Evolutionary conservation across 2,113 vertebrate species (phyloP).

Genomic region (Microtus montanus): DNA sequence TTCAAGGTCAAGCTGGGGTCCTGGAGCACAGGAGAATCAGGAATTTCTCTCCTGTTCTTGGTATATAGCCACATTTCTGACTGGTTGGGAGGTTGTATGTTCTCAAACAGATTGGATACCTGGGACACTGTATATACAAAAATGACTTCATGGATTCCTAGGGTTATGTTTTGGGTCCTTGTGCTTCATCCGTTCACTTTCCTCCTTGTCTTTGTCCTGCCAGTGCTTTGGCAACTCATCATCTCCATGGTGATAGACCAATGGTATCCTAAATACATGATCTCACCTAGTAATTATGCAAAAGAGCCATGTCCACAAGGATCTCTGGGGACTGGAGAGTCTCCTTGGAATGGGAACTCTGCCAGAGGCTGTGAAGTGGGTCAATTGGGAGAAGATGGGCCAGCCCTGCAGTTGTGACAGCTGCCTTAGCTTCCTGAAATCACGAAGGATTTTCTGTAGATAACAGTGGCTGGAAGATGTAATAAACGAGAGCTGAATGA

Average conservation of each 20-base stretch:
- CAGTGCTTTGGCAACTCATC: constrained; percentile 61
- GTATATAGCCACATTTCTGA: background rate
- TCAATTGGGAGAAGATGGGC: background rate
- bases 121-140: background rate
- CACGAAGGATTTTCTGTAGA: background rate
- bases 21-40: background rate
- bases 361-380: constrained; percentile 1
- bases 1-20: background rate
- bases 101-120: constrained; percentile 17
- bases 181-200: constrained; percentile 63
- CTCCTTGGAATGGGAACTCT: constrained; percentile 32
- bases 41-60: background rate
- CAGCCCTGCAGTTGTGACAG: background rate
- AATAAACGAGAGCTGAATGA: background rate
- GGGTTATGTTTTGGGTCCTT: constrained; percentile 2
- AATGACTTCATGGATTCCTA: constrained; percentile 19
- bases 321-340: background rate
- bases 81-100: background rate
- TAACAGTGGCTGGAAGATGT: background rate
- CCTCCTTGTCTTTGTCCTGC: constrained; percentile 48
- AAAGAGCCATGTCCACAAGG: constrained; percentile 23
- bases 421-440: background rate
- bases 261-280: constrained; percentile 79
- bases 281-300: constrained; percentile 63
- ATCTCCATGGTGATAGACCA: constrained; percentile 80